These are phyloP conservation scores for Enteromius mattozi DNA, from an alignment of 2,797 vertebrate genomes.

Conservation along the genomic window DNA sequence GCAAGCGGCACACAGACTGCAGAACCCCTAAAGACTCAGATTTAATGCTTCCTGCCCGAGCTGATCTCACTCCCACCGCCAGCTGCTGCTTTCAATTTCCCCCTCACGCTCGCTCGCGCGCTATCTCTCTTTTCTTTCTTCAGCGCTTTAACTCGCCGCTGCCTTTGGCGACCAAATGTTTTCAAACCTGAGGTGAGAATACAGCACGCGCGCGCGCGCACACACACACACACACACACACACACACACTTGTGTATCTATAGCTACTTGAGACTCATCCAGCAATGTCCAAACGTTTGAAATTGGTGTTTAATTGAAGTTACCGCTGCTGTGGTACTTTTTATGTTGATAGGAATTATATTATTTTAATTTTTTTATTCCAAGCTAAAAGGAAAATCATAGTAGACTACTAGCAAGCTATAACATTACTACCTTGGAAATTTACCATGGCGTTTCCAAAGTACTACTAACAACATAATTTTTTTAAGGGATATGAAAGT, in stretches of 20 bases:
- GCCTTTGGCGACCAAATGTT: conserved; percentile 54
- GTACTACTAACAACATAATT: not conserved
- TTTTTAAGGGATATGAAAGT: not conserved
- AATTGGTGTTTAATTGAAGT: not conserved
- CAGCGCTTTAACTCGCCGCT: conserved; percentile 34
- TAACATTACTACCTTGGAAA: not conserved
- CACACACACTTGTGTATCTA: not conserved
- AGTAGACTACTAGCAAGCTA: not conserved
- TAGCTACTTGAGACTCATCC: not conserved
- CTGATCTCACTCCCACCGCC: conserved; percentile 55
- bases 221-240: not conserved
- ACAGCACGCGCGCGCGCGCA: conserved; percentile 13
- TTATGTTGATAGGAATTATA: too few relatives aligned
- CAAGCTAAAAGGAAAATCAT: not conserved
- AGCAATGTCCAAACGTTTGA: not conserved
- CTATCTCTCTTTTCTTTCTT: conserved; percentile 44
- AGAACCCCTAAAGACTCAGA: conserved; percentile 58
- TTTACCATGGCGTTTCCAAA: not conserved
- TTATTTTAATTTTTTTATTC: not conserved
- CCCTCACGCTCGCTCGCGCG: conserved; percentile 48
- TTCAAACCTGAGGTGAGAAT: conserved; percentile 48
- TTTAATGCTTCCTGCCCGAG: conserved; percentile 64
- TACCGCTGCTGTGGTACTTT: not conserved
- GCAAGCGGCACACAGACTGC: conserved; percentile 40
- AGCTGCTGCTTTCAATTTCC: conserved; percentile 57